Conservation (phyloP, 2,113 vertebrate genomes). For the Choloepus hoffmanni region DNA sequence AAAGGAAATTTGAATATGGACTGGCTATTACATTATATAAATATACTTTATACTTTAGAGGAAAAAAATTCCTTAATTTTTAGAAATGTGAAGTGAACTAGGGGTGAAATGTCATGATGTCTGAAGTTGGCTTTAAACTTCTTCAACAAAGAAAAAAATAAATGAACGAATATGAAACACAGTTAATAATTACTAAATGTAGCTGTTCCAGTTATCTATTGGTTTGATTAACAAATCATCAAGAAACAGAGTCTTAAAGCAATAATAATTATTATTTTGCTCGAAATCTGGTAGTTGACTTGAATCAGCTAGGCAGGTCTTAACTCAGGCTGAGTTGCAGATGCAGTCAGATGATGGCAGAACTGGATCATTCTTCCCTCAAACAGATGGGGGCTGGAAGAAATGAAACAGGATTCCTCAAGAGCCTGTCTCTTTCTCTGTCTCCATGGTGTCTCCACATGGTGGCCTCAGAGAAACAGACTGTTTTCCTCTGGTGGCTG, state of each 20-base stretch:
- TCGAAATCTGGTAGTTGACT: background rate
- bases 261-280: background rate
- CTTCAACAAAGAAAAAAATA: background rate
- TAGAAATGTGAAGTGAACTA: background rate
- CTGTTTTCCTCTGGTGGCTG: background rate
- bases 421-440: background rate
- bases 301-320: background rate
- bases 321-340: background rate
- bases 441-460: too few relatives aligned
- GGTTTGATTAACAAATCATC: background rate
- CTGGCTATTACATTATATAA: background rate
- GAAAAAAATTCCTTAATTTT: background rate
- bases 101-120: background rate
- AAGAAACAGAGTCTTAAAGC: background rate
- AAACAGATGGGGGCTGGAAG: background rate
- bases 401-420: background rate
- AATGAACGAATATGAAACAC: background rate
- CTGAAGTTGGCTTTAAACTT: background rate
- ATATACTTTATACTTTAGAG: background rate
- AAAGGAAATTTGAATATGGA: background rate
- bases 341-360: background rate
- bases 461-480: background rate
- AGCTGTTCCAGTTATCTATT: background rate
- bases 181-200: background rate
- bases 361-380: background rate